Evolutionary conservation across 2,888 invertebrate genomes (phyloP), one percentile per base, ranked within the genome.

Genomic region (Chironomus riparius): DNA sequence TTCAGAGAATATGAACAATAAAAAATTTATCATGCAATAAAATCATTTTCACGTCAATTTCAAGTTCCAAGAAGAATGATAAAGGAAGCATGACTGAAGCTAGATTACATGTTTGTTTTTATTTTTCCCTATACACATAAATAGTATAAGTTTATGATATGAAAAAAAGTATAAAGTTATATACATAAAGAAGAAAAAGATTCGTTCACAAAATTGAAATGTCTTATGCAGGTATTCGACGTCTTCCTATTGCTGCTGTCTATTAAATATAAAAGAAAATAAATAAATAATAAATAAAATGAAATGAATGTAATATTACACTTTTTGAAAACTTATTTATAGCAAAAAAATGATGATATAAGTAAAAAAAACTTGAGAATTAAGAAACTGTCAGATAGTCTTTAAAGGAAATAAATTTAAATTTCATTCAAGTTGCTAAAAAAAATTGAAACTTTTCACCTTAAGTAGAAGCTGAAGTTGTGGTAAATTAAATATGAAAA

Each of bases 231-330:
- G 76, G 50, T 75, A 75, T 75, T 76, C 69, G 69, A 76, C 69
- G 76, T 76, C 76, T 76, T 76, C 76, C 76, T 76, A 76, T 38
- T 76, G 76, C 76, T 76, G 76, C 76, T 76, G 76, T 76, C 76
- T 76, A 74, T 74, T 74, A 50, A 73, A 22, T 74, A 68, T 22
- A 56, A 50, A 48, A 5, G 6, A 56, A n/a, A 38, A 38, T 38
- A 38, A 38, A 28, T 28, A 28, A 38, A 56, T 56, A 15, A 50
- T 50, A 15, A 74, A 72, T 6, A 56, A 47, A 56, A 71, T 71
- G 38, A 47, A 56, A 71, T 71, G 38, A 38, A 38, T 38, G 38
- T 38, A 71, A 62, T 73, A 62, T 62, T 62, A 74, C 28, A 74
- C 74, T 74, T 73, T 74, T 56, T 71, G 71, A 71, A 71, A 71